These are phyloP conservation scores for Dolichopus griseipennis DNA, from an alignment of 2,888 invertebrate genomes.

Conservation along the genomic window DNA sequence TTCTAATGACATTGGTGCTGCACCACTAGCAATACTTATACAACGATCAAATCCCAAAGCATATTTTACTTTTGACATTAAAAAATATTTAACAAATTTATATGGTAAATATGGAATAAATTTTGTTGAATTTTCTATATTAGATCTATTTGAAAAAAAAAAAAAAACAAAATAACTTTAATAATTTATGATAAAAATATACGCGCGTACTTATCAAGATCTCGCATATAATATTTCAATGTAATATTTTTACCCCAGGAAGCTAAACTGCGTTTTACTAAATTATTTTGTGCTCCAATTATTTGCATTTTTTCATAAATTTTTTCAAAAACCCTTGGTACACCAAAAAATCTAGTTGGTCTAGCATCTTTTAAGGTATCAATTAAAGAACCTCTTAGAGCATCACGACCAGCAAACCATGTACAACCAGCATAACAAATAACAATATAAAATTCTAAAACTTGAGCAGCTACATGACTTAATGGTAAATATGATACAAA, in stretches of 20 bases:
- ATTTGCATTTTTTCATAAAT: conserved; percentile 79
- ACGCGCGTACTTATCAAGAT: conserved; percentile 51
- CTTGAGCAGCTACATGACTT: conserved; percentile 87
- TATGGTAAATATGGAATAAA: conserved; percentile 58
- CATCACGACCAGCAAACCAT: conserved; percentile 88
- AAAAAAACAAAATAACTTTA: background rate
- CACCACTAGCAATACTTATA: conserved; percentile 61
- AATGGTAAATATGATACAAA: conserved; percentile 77
- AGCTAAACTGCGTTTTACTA: conserved; percentile 62
- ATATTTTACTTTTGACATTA: conserved; percentile 69
- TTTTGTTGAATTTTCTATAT: conserved; percentile 30
- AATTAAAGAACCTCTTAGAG: conserved; percentile 72
- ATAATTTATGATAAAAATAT: background rate
- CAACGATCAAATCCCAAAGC: conserved; percentile 71
- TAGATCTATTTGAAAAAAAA: conserved; percentile 14
- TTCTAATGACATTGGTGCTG: conserved; percentile 77
- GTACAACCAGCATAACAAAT: conserved; percentile 57
- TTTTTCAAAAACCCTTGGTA: conserved; percentile 90
- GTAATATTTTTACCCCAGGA: conserved; percentile 65
- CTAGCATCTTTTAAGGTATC: conserved; percentile 66
- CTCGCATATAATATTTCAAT: conserved; percentile 52
- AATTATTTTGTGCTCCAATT: conserved; percentile 60
- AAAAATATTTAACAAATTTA: conserved; percentile 64
- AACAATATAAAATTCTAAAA: conserved; percentile 67
- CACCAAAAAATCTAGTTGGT: conserved; percentile 79